Conservation (phyloP, 2,113 vertebrate genomes). For the Mungos mungo region DNA sequence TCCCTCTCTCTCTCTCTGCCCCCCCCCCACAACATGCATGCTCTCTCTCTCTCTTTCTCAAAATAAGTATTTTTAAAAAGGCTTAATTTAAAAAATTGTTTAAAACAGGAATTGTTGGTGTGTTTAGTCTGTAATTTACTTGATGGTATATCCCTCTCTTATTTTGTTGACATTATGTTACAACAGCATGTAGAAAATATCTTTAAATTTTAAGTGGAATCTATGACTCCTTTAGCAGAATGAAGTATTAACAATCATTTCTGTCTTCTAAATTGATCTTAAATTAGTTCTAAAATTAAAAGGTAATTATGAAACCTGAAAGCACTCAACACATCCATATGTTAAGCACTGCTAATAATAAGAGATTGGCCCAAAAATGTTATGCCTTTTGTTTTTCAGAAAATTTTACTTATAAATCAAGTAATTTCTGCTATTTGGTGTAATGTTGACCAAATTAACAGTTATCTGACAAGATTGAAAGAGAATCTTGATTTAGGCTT, state of each 20-base stretch:
- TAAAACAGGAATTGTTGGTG: neutral
- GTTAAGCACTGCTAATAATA: neutral
- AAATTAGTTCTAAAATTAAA: neutral
- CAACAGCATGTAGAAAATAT: neutral
- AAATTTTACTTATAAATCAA: neutral
- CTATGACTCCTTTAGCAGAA: neutral
- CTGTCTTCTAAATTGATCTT: neutral
- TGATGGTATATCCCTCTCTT: neutral
- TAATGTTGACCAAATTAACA: neutral
- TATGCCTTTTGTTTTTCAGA: neutral
- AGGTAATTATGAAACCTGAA: neutral
- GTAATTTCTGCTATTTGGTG: neutral
- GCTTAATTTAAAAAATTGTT: neutral
- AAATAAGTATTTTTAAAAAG: too few relatives aligned
- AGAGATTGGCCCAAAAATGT: neutral
- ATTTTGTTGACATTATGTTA: neutral
- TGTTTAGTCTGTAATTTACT: neutral
- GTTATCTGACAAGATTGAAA: neutral
- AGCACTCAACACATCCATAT: neutral
- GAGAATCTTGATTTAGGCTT: neutral
- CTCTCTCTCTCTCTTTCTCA: too few relatives aligned
- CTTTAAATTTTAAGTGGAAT: neutral
- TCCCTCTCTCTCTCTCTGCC: too few relatives aligned
- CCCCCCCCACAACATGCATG: too few relatives aligned
- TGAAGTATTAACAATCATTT: neutral